A percentile compares a stretch with the other conserved stretches of the same genome.
phyloP scores from a whole-genome alignment of 2,797 vertebrate species.

The Sorex maritimensis region DNA sequence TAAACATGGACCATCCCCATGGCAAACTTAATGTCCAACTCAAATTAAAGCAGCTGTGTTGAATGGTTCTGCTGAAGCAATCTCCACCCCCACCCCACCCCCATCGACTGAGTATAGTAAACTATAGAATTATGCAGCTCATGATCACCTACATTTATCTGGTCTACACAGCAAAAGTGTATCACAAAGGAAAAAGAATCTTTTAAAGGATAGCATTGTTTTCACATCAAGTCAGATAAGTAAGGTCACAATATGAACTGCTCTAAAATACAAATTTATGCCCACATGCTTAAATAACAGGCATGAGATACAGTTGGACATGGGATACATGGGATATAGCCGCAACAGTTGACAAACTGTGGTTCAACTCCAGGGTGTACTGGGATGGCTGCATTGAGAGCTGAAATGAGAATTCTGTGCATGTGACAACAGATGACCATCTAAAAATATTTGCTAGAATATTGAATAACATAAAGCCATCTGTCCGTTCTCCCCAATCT shows the following conservation, averaged over 20 bases:
- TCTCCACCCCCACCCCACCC: not conserved
- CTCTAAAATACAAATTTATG: not conserved
- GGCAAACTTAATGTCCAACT: not conserved
- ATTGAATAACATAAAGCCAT: not conserved
- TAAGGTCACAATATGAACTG: not conserved
- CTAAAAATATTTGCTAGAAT: not conserved
- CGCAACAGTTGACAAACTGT: not conserved
- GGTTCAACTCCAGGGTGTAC: not conserved
- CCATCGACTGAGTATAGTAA: too few species aligned
- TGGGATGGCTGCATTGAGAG: not conserved
- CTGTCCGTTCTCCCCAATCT: not conserved
- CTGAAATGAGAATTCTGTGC: slow-evolving; percentile 14
- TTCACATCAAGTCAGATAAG: not conserved
- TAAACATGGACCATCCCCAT: accelerated
- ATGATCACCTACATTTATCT: too few species aligned
- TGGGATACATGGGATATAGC: not conserved
- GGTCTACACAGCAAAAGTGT: not conserved
- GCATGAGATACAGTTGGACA: too few species aligned
- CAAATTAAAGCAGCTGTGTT: not conserved
- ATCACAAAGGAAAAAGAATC: not conserved
- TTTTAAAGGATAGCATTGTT: not conserved
- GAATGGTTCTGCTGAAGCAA: not conserved
- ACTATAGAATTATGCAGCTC: too few species aligned
- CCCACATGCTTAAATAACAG: not conserved
- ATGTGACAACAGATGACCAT: not conserved